These are phyloP conservation scores for Narcine bancroftii DNA, from an alignment of 2,113 vertebrate species.

Conservation along the genomic window DNA sequence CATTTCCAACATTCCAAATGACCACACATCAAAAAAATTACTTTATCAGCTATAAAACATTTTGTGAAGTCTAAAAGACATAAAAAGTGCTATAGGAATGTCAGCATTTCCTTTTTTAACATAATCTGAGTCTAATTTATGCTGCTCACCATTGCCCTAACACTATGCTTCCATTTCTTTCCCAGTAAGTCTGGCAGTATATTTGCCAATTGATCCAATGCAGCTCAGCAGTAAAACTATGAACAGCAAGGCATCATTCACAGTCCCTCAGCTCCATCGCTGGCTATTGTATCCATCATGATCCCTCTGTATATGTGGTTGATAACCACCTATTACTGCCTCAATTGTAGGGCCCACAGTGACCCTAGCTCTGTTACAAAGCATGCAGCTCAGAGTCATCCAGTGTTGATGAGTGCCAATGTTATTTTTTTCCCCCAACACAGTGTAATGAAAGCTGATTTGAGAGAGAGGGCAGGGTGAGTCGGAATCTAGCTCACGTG, in stretches of 20 bases:
- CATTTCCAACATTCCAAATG: neutral
- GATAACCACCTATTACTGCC: neutral
- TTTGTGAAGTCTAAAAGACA: neutral
- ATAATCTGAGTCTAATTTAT: neutral
- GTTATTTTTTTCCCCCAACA: neutral
- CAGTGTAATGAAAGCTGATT: neutral
- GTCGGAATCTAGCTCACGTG: slow-evolving; percentile 35
- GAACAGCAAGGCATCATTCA: neutral
- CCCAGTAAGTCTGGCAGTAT: neutral
- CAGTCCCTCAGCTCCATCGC: neutral
- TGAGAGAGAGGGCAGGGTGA: slow-evolving; percentile 38
- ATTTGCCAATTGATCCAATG: neutral
- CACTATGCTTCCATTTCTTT: neutral
- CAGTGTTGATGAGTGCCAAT: neutral
- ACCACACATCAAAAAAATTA: neutral
- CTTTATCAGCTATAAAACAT: neutral
- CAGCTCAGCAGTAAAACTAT: neutral
- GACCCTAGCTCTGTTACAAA: neutral
- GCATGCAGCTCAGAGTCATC: neutral
- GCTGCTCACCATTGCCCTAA: neutral
- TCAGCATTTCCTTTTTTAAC: neutral
- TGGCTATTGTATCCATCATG: neutral
- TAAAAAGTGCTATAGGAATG: neutral
- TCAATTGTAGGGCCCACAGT: neutral
- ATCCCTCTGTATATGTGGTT: neutral